Percentiles rank a stretch among this genome's conserved stretches.
These are phyloP conservation scores for Indri indri DNA, from an alignment of 2,113 vertebrate genomes.

Conservation along the genomic window DNA sequence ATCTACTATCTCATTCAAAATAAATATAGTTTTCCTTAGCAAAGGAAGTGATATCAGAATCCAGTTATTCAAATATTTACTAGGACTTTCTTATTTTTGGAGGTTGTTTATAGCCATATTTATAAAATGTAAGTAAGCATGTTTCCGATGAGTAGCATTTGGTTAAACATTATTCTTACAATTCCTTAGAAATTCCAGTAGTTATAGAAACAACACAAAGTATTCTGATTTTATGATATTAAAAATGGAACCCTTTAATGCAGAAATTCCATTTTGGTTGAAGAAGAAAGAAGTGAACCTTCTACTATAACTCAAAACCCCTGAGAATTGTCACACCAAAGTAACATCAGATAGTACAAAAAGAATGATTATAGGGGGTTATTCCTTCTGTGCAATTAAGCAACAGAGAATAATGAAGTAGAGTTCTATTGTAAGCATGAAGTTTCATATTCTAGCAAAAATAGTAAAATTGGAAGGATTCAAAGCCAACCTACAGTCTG, in stretches of 20 bases:
- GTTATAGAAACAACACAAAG: neutral
- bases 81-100: neutral
- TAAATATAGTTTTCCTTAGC: slow-evolving; percentile 25
- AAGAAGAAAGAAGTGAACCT: neutral
- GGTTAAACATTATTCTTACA: slow-evolving; percentile 34
- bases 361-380: neutral
- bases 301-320: neutral
- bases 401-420: neutral
- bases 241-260: neutral
- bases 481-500: neutral
- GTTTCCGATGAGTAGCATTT: neutral
- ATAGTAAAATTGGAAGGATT: neutral
- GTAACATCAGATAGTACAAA: neutral
- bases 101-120: neutral
- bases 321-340: neutral
- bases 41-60: slow-evolving; percentile 21
- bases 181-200: neutral
- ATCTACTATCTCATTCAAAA: slow-evolving; percentile 32
- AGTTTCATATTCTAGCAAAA: neutral
- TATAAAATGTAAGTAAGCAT: neutral
- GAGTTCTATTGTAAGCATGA: neutral
- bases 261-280: neutral
- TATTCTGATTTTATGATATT: neutral
- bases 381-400: neutral
- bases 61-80: slow-evolving; percentile 32